Base-by-base conservation (phyloP, 2,797 vertebrate genomes). In the Stomatorhinus walkeri region DNA sequence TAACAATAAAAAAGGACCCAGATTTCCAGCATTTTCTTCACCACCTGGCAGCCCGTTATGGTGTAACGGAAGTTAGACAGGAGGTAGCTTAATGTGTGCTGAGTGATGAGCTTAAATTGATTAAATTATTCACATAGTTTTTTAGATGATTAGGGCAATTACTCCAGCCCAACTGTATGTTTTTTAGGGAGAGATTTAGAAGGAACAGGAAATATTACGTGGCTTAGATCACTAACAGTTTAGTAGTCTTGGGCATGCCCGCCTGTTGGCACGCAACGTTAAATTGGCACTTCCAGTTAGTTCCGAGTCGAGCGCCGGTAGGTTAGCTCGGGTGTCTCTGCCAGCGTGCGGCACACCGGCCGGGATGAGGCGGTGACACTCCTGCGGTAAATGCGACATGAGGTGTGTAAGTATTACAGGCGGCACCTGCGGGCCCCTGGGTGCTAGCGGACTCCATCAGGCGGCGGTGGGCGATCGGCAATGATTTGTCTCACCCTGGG, bases 71-170 rank as follows among this genome's bases (percentile, higher is more conserved):
- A 79, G 72, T 79, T 79, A 43, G 32, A 79, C 72, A 79, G 72
- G n/a, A 43, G 72, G 72, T 43, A 79, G 72, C 72, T 79, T 79
- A 79, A 79, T 79, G 72, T 79, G 72, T 79, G 72, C 72, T 79
- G 72, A 79, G 72, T 36, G 72, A 43, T n/a, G 72, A 79, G 72
- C 36, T 79, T 79, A 79, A 43, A 79, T 19, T 43, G 72, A 79
- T 43, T 79, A 79, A 43, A 79, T 79, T 79, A 43, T 79, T 79
- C 72, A 79, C 32, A 79, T 79, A 43, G 32, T 61, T 79, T 79
- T 79, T 79, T 79, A 43, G 40, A 79, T 43, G 72, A 43, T 79
- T 79, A 43, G 72, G 72, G 36, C 40, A 79, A 79, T 79, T 79
- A 79, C 72, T 43, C 72, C 72, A 79, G 36, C 36, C 16, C 36